These are phyloP conservation scores for Hydropsyche betteni DNA, from an alignment of 2,888 invertebrate genomes.

Conservation along the genomic window DNA sequence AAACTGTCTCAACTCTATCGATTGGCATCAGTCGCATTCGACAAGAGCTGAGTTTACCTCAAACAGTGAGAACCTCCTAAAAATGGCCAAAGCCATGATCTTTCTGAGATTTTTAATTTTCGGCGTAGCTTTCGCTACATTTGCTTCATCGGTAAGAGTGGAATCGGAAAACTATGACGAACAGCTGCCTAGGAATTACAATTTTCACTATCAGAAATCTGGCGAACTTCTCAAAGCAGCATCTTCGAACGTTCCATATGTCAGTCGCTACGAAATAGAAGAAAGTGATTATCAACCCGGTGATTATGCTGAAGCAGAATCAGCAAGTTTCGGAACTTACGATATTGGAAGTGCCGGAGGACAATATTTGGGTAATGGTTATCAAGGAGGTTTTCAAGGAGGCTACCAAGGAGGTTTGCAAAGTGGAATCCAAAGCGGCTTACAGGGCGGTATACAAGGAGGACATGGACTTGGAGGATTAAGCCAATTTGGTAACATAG, in stretches of 20 bases:
- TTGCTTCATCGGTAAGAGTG: neutral
- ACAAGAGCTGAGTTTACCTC: neutral
- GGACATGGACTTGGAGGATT: conserved; percentile 45
- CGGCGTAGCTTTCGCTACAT: neutral
- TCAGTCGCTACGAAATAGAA: conserved; percentile 68
- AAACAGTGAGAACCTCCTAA: neutral
- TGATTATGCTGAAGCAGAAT: conserved; percentile 53
- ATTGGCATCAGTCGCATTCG: conserved; percentile 44
- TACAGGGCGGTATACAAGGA: conserved; percentile 40
- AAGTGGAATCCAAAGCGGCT: conserved; percentile 35
- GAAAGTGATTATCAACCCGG: conserved; percentile 68
- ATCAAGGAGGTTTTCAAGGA: conserved; percentile 46
- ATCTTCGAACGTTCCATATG: conserved; percentile 56
- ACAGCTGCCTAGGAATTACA: conserved; percentile 54
- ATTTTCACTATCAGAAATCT: conserved; percentile 57
- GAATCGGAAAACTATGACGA: neutral
- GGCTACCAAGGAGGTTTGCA: conserved; percentile 1
- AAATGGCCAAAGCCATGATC: neutral
- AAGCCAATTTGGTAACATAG: conserved; percentile 40
- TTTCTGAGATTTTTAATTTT: neutral
- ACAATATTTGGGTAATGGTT: conserved; percentile 45
- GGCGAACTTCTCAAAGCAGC: conserved; percentile 59
- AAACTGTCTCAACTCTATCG: conserved; percentile 36
- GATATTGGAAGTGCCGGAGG: conserved; percentile 49
- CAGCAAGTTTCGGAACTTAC: conserved; percentile 55